phyloP scores from a whole-genome alignment of 2,113 vertebrate species.

The Barnardius zonarius region DNA sequence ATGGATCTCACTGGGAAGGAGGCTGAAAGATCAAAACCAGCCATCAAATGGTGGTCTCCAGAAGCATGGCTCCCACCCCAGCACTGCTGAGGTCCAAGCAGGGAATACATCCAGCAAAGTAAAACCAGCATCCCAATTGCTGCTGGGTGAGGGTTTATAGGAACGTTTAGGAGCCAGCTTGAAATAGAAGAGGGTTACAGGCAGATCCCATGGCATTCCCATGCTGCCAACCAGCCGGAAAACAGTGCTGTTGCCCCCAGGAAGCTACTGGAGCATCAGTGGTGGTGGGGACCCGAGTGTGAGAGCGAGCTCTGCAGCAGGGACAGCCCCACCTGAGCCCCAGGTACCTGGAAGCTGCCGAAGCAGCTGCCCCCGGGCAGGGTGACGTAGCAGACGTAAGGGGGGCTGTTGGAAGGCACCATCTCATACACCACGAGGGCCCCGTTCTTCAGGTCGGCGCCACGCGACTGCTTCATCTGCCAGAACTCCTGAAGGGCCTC shows the following conservation, averaged over 20 bases:
- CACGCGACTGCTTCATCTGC: conserved; percentile 98
- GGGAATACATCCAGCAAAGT: neutral
- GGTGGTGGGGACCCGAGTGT: neutral
- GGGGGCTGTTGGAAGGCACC: conserved; percentile 93
- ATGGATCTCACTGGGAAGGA: neutral
- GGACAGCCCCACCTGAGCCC: neutral
- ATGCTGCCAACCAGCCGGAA: neutral
- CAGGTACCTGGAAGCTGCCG: conserved; percentile 92
- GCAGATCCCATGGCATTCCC: neutral
- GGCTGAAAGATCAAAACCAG: accelerated
- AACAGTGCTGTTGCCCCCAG: accelerated
- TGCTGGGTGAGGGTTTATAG: neutral
- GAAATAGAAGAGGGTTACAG: no score
- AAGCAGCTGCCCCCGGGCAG: conserved; percentile 97
- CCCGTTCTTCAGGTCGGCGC: conserved; percentile 93
- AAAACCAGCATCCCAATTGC: neutral
- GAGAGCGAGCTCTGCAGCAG: neutral
- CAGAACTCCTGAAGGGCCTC: conserved; percentile 98
- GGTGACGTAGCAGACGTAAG: conserved; percentile 95
- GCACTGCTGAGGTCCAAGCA: neutral
- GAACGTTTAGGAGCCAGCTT: neutral
- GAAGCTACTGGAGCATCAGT: neutral
- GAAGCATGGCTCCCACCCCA: neutral
- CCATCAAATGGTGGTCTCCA: neutral
- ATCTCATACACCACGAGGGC: conserved; percentile 98